Conservation (phyloP, 2,888 invertebrate species). For the Micoletzkya japonica region DNA sequence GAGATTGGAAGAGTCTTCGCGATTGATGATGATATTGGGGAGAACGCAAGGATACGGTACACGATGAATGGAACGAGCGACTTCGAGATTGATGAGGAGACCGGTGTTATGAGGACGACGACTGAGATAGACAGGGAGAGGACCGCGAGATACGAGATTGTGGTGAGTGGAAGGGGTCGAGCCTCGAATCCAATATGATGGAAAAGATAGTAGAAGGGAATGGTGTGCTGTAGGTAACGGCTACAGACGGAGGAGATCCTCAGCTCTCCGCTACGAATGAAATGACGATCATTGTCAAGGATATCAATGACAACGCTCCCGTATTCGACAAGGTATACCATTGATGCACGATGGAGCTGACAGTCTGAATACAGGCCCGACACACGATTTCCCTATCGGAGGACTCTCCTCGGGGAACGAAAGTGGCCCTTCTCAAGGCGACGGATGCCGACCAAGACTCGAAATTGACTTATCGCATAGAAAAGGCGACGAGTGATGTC, state of each 20-base stretch:
- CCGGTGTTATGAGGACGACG: constrained; percentile 86
- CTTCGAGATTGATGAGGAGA: constrained; percentile 87
- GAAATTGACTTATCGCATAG: constrained; percentile 58
- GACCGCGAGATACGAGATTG: constrained; percentile 80
- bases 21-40: constrained; percentile 90
- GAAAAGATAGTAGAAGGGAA: no score
- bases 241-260: constrained; percentile 86
- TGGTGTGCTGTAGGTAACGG: constrained; percentile 67
- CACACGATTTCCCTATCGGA: constrained; percentile 72
- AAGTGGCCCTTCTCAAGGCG: constrained; percentile 51
- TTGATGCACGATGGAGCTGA: background rate
- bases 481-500: constrained; percentile 44
- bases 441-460: constrained; percentile 51
- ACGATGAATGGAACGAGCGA: constrained; percentile 65
- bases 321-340: constrained; percentile 71
- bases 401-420: constrained; percentile 70
- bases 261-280: constrained; percentile 63
- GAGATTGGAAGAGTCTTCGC: constrained; percentile 90
- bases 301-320: constrained; percentile 87
- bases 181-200: background rate
- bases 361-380: background rate
- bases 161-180: constrained; percentile 69
- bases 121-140: constrained; percentile 88
- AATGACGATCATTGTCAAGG: constrained; percentile 52
- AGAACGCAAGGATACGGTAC: constrained; percentile 43